Conservation (phyloP, 2,797 vertebrate species). For the Perodicticus potto region DNA sequence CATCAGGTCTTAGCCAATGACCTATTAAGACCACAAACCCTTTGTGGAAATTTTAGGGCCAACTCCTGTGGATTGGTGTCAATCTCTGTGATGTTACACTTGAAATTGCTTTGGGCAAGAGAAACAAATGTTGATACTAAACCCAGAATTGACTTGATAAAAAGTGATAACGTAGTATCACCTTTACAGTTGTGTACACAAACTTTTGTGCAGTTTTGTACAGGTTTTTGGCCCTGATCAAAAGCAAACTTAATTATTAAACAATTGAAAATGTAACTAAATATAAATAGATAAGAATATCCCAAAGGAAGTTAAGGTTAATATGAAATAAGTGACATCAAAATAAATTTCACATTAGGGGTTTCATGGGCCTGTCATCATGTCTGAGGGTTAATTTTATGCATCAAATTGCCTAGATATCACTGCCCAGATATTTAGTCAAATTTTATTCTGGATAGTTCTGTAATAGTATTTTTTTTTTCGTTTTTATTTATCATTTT, state of each 20-base stretch:
- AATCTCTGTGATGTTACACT: slow-evolving; percentile 42
- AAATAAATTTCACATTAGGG: not conserved
- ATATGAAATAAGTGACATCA: not conserved
- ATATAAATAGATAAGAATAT: not conserved
- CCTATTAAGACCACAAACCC: slow-evolving; percentile 52
- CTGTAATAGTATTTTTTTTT: not conserved
- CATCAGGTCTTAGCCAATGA: slow-evolving; percentile 67
- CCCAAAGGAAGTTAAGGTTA: not conserved
- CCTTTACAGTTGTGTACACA: not conserved
- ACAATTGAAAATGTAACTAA: slow-evolving; percentile 1
- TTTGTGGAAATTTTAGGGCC: slow-evolving; percentile 64
- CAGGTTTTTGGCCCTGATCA: not conserved
- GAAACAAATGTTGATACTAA: slow-evolving; percentile 64
- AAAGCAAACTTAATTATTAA: not conserved
- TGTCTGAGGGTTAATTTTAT: slow-evolving; percentile 1
- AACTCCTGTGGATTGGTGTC: slow-evolving; percentile 45
- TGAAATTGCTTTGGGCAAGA: slow-evolving; percentile 47
- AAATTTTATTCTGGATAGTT: not conserved
- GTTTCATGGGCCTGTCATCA: not conserved
- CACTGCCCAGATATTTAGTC: not conserved
- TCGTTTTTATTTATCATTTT: too few species aligned
- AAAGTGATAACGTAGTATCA: slow-evolving; percentile 15
- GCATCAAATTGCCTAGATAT: not conserved
- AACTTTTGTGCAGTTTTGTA: not conserved
- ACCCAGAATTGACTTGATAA: slow-evolving; percentile 25